Percentiles rank a stretch among this genome's conserved stretches.
Conservation (phyloP, 2,888 invertebrate genomes). For the Endomychus coccineus region DNA sequence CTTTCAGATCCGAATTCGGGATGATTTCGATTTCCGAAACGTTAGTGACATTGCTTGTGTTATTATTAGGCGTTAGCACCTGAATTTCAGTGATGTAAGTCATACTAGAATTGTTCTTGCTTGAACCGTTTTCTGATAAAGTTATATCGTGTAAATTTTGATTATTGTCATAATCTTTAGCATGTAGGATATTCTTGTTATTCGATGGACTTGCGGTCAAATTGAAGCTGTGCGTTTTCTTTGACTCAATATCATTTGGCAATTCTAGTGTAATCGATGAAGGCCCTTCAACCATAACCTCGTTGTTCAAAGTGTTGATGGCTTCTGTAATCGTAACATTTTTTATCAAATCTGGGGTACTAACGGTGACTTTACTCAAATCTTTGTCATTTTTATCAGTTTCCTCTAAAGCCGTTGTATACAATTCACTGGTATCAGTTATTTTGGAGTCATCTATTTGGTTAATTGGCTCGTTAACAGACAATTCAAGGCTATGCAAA, state of each 20-base stretch:
- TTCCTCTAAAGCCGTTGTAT: conserved; percentile 48
- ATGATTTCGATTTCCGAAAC: conserved; percentile 36
- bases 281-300: conserved; percentile 24
- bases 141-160: too few relatives aligned
- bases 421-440: conserved; percentile 40
- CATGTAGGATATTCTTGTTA: conserved; percentile 3
- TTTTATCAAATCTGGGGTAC: conserved; percentile 43
- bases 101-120: conserved; percentile 37
- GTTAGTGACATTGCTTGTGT: conserved; percentile 21
- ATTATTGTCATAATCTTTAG: too few relatives aligned
- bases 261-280: conserved; percentile 1
- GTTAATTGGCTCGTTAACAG: conserved; percentile 37
- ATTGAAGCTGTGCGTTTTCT: not conserved
- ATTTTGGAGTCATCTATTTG: conserved; percentile 47
- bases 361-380: conserved; percentile 43
- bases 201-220: not conserved
- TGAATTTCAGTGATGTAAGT: conserved; percentile 70
- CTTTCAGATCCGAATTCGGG: conserved; percentile 38
- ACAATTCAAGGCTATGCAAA: conserved; percentile 30
- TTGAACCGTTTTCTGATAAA: conserved; percentile 15
- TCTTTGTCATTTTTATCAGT: conserved; percentile 45
- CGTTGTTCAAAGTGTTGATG: conserved; percentile 33
- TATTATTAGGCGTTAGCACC: conserved; percentile 51
- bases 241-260: not conserved
- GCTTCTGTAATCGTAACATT: conserved; percentile 39